Base-by-base conservation (phyloP, 2,113 vertebrate genomes). In the Scortum barcoo region DNA sequence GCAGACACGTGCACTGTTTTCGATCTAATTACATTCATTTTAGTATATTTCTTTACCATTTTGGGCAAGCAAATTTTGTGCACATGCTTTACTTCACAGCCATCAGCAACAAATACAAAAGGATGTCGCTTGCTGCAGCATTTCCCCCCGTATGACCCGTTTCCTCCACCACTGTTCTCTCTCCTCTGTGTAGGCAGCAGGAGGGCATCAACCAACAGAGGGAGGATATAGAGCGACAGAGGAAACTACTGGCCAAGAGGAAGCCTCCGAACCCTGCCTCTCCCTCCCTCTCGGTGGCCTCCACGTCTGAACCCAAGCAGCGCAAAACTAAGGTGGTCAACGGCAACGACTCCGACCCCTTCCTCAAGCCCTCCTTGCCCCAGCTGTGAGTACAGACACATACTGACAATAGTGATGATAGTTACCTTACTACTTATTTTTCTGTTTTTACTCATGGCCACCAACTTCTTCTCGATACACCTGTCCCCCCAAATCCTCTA, bases 141-240 rank as follows among this genome's bases (percentile, higher is more conserved):
- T 84, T 63, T 63, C 3, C 8, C 3, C 8, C 5, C 17, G 2
- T 58, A 22, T 14, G 3, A 68, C 40, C 36, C 5, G 7, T 33
- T 40, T 5, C 30, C 14, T 53, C 2, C 5, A 1, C 38, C 60
- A 10, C 7, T 20, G n/a, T 66, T 16, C 44, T 12, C 22, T 24
- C 67, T 16, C 71, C 78, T 93, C 60, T 92, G 79, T 81, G 77
- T 90, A 99, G 98, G 95, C 98, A 99, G 70, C 98, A 99, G 94
- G 98, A 99, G 92, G 98, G 97, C 96, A 97, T 99, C 88, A 99
- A 99, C 96, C 98, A 99, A 93, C 98, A 99, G 96, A 96, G 98
- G 80, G 98, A 99, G 96, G 98, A 99, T 76, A 99, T 99, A 86
- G 98, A 99, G 95, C 96, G 98, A 68, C 98, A 99, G 96, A 96